Evolutionary conservation across 1,140 invertebrate species (phyloP).

Genomic region (Kradibia gibbosae): DNA sequence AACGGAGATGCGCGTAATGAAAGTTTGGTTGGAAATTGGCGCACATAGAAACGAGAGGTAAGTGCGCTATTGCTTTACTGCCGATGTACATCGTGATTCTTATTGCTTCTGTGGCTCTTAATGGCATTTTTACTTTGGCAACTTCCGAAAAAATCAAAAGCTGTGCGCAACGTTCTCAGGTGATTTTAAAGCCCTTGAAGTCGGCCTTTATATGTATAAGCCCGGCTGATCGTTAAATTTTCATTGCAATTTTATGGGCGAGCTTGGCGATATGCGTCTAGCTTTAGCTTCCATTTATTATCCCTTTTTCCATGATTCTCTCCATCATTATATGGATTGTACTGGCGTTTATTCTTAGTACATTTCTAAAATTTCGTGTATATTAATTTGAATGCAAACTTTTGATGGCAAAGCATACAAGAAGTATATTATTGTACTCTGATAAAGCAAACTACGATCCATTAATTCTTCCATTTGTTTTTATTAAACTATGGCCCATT

Average conservation of each 20-base stretch:
- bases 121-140: not conserved
- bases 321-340: no score
- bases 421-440: not conserved
- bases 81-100: not conserved
- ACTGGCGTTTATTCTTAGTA: no score
- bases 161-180: not conserved
- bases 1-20: slow-evolving; percentile 9
- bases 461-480: not conserved
- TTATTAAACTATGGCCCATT: not conserved
- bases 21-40: not conserved
- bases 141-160: not conserved
- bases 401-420: not conserved
- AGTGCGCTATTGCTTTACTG: not conserved
- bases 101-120: not conserved
- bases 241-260: not conserved
- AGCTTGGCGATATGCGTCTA: not conserved
- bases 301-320: no score
- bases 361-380: no score
- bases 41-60: not conserved
- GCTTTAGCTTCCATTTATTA: not conserved
- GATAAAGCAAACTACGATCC: not conserved
- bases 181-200: not conserved
- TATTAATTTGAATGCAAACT: no score
- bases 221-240: not conserved
- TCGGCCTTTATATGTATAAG: not conserved